Evolutionary conservation across 2,113 vertebrate genomes (phyloP).

Genomic region (Sylvicapra grimmia): DNA sequence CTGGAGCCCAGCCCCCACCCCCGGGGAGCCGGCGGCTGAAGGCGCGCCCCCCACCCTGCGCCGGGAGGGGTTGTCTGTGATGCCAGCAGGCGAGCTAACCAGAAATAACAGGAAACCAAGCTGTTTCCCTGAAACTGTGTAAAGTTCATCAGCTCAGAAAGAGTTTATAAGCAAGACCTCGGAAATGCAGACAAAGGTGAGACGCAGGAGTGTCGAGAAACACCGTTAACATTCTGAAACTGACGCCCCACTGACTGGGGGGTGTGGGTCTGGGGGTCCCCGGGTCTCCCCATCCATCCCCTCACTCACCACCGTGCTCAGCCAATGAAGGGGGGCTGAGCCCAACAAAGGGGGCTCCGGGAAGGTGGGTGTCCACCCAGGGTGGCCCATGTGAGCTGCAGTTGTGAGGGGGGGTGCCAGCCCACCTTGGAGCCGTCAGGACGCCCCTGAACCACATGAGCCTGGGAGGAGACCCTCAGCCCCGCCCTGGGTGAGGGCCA

Average conservation of each 20-base stretch:
- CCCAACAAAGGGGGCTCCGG: fast-evolving
- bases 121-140: not conserved
- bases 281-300: not conserved
- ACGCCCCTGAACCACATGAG: fast-evolving
- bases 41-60: fast-evolving
- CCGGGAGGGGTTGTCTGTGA: not conserved
- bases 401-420: too few relatives aligned
- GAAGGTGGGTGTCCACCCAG: not conserved
- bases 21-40: not conserved
- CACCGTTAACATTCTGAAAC: not conserved
- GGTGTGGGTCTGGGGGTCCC: fast-evolving
- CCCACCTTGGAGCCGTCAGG: not conserved
- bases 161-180: not conserved
- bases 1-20: too few relatives aligned
- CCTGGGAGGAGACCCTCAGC: not conserved
- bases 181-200: not conserved
- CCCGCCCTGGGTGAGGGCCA: not conserved
- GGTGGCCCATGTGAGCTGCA: not conserved
- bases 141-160: not conserved
- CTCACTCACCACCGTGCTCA: not conserved
- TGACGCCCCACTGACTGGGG: fast-evolving
- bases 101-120: not conserved
- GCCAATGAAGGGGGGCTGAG: not conserved
- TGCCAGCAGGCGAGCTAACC: fast-evolving
- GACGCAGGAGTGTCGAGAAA: not conserved